Percentiles rank a stretch among this genome's conserved stretches.
phyloP scores from a whole-genome alignment of 2,797 vertebrate species.

The Propithecus deckenii region DNA sequence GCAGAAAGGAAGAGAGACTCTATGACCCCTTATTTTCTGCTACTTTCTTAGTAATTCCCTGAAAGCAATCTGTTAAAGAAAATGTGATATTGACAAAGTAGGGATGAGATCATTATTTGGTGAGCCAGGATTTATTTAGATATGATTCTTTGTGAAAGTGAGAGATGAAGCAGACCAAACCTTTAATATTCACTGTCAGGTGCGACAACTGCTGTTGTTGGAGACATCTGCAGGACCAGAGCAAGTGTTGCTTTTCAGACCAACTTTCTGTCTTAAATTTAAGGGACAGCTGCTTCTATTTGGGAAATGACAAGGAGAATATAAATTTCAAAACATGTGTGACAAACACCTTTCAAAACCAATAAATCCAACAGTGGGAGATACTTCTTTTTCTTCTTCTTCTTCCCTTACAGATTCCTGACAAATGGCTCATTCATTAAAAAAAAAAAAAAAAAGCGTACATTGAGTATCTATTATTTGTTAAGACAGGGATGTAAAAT shows the following conservation, averaged over 20 bases:
- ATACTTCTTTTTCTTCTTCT: neutral
- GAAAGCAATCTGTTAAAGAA: neutral
- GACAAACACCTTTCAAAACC: neutral
- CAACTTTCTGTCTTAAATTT: slow-evolving; percentile 55
- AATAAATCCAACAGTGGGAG: neutral
- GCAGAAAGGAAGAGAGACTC: neutral
- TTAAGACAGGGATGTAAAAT: neutral
- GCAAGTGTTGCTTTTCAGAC: neutral
- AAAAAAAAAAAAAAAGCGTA: neutral
- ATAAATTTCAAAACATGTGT: slow-evolving; percentile 24
- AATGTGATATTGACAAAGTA: neutral
- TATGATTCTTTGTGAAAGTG: slow-evolving; percentile 19
- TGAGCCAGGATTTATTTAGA: slow-evolving; percentile 11
- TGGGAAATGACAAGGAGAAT: slow-evolving; percentile 39
- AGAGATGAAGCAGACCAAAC: slow-evolving; percentile 8
- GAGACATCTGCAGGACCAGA: slow-evolving; percentile 42
- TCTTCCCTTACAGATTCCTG: neutral
- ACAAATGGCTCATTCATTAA: neutral
- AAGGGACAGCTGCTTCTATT: slow-evolving; percentile 57
- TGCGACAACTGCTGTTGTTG: neutral
- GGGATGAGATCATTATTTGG: slow-evolving; percentile 37
- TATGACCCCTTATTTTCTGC: neutral
- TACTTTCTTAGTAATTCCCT: neutral
- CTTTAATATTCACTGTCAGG: slow-evolving; percentile 55
- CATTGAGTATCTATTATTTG: neutral